phyloP scores from a whole-genome alignment of 2,888 invertebrate species.

The Mayetiola destructor region DNA sequence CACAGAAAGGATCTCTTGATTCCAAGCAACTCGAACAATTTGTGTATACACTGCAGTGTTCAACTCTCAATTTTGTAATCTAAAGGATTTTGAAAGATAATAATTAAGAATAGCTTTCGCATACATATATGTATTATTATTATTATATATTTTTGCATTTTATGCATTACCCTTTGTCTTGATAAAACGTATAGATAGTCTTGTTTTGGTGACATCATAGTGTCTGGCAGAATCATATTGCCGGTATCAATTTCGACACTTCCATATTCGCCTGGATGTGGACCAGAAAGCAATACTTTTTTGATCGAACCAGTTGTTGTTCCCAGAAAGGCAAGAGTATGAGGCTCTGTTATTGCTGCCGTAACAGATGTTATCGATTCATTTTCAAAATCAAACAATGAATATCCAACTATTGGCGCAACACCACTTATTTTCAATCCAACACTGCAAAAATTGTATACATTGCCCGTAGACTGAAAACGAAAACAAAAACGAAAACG shows the following conservation, averaged over 20 bases:
- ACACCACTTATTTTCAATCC: conserved; percentile 84
- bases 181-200: conserved; percentile 78
- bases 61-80: conserved; percentile 65
- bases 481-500: not conserved
- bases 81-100: conserved; percentile 24
- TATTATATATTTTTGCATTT: conserved; percentile 21
- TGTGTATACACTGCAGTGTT: conserved; percentile 70
- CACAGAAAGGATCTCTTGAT: conserved; percentile 85
- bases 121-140: conserved; percentile 20
- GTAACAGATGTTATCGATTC: conserved; percentile 71
- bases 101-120: conserved; percentile 22
- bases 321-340: conserved; percentile 88
- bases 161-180: conserved; percentile 53
- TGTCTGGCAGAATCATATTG: conserved; percentile 69
- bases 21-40: conserved; percentile 81
- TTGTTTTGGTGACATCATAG: conserved; percentile 67
- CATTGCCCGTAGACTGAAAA: conserved; percentile 63
- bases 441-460: conserved; percentile 82
- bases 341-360: conserved; percentile 74
- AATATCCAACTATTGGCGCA: conserved; percentile 63
- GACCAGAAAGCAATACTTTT: conserved; percentile 64
- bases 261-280: conserved; percentile 67
- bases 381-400: conserved; percentile 63
- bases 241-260: conserved; percentile 68
- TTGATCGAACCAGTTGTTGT: conserved; percentile 72